Percentiles rank a stretch among this genome's conserved stretches.
These are phyloP conservation scores for Microctonus aethiopoides DNA, from an alignment of 2,888 invertebrate genomes.

Conservation along the genomic window DNA sequence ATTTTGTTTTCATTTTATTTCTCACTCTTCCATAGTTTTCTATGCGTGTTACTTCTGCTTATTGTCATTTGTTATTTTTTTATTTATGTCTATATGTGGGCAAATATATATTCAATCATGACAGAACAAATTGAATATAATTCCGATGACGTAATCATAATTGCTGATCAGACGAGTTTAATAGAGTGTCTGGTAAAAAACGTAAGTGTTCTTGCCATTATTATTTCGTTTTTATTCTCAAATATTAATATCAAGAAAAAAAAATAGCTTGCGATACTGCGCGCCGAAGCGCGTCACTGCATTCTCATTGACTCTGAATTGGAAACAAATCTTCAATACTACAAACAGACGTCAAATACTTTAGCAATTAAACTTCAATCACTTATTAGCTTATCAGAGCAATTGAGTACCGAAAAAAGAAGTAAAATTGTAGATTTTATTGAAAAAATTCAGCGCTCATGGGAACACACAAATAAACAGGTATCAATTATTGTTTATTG, in stretches of 20 bases:
- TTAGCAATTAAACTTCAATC: conserved; percentile 51
- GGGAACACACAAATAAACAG: conserved; percentile 49
- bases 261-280: conserved; percentile 49
- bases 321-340: conserved; percentile 47
- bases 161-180: conserved; percentile 38
- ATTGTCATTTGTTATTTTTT: conserved; percentile 1
- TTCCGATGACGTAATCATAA: conserved; percentile 25
- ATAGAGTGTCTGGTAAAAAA: conserved; percentile 51
- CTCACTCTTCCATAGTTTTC: conserved; percentile 7
- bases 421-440: conserved; percentile 49
- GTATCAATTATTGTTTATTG: conserved; percentile 38
- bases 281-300: conserved; percentile 46
- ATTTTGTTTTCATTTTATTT: conserved; percentile 1
- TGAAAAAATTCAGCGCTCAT: conserved; percentile 46
- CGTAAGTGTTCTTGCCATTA: conserved; percentile 41
- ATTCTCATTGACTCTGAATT: conserved; percentile 46
- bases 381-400: conserved; percentile 46
- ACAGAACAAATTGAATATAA: conserved; percentile 18
- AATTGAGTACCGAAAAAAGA: conserved; percentile 32
- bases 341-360: conserved; percentile 42
- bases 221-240: neutral
- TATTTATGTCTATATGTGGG: neutral
- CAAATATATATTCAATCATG: neutral
- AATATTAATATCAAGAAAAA: conserved; percentile 1
- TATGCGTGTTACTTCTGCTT: neutral